phyloP scores from a whole-genome alignment of 2,888 invertebrate genomes.

The Nomada fucata region DNA sequence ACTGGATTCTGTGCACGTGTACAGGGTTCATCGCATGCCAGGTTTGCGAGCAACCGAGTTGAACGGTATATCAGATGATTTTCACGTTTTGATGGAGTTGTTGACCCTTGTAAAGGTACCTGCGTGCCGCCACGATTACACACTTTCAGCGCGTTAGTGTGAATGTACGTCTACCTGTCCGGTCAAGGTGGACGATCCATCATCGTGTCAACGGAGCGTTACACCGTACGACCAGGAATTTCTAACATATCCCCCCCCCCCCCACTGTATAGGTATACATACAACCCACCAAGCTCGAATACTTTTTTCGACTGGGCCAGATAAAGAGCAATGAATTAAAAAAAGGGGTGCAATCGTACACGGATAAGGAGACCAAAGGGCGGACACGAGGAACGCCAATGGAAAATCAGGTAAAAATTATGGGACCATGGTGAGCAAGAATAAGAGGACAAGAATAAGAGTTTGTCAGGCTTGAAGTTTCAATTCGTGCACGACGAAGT shows the following conservation, averaged over 20 bases:
- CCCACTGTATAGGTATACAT: background rate
- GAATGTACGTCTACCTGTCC: constrained; percentile 72
- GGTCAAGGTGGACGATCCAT: constrained; percentile 79
- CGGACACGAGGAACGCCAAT: background rate
- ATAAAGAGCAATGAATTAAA: constrained; percentile 34
- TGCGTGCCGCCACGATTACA: constrained; percentile 69
- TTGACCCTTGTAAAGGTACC: constrained; percentile 66
- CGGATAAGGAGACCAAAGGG: constrained; percentile 7
- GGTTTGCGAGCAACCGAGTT: constrained; percentile 11
- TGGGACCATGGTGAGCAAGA: background rate
- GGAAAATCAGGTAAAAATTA: background rate
- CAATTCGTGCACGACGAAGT: too few relatives aligned
- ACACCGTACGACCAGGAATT: constrained; percentile 58
- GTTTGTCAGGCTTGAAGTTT: too few relatives aligned
- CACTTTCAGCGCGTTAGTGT: constrained; percentile 69
- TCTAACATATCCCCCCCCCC: constrained; percentile 56
- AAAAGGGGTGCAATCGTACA: constrained; percentile 13
- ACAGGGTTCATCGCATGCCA: constrained; percentile 28
- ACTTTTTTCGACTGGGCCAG: constrained; percentile 19
- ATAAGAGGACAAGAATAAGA: background rate
- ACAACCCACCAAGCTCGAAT: constrained; percentile 27
- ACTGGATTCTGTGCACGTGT: constrained; percentile 16
- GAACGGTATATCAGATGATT: constrained; percentile 56
- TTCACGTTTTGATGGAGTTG: constrained; percentile 64
- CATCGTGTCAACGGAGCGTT: constrained; percentile 81